Conservation (phyloP, 2,888 invertebrate genomes). For the Eueremaeus valkanovi region DNA sequence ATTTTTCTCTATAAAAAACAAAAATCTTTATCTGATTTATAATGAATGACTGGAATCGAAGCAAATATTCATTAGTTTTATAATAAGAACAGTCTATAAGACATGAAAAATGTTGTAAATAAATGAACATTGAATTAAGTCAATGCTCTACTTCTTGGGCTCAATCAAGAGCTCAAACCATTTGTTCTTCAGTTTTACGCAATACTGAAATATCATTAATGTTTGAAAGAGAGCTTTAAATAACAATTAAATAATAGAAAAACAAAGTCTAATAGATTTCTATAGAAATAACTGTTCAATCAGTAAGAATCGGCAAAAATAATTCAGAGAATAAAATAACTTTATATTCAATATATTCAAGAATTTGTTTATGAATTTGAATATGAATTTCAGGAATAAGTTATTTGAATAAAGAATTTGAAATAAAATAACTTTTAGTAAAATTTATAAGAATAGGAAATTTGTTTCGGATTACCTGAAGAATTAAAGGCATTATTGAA, state of each 20-base stretch:
- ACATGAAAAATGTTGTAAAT: constrained; percentile 18
- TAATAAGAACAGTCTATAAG: neutral
- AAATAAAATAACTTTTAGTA: neutral
- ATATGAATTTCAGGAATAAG: too few species aligned
- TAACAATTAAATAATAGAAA: neutral
- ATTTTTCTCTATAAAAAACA: neutral
- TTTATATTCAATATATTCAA: neutral
- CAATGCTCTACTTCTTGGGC: constrained; percentile 1
- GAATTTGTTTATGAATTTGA: too few species aligned
- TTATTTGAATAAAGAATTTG: too few species aligned
- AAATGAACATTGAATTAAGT: neutral
- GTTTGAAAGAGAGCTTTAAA: neutral
- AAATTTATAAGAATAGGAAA: too few species aligned
- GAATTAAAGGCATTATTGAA: neutral
- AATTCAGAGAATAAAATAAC: neutral
- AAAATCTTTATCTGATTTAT: neutral
- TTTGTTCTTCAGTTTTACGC: neutral
- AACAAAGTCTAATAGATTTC: neutral
- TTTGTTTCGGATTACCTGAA: constrained; percentile 3
- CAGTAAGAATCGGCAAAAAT: neutral
- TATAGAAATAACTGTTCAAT: neutral
- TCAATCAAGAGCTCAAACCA: neutral
- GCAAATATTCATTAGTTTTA: neutral
- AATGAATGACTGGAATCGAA: neutral
- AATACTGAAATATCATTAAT: neutral